A percentile compares a stretch with the other conserved stretches of the same genome.
Evolutionary conservation across 2,797 vertebrate genomes (phyloP).

Genomic region (Morelia viridis): DNA sequence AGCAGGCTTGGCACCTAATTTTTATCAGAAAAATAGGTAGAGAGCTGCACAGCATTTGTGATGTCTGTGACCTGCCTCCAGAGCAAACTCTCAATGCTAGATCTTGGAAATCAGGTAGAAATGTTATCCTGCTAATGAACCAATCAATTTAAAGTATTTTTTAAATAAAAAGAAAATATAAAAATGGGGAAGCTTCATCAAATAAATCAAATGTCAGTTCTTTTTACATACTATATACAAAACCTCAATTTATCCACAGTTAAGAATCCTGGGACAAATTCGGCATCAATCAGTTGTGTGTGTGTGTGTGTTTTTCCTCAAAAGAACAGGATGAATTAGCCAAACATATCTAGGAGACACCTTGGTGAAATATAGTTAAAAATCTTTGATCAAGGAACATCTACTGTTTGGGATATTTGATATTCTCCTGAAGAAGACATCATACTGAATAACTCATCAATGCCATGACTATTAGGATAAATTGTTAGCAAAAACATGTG

Average conservation of each 20-base stretch:
- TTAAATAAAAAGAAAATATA: neutral
- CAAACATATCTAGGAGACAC: slow-evolving; percentile 34
- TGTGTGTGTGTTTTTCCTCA: neutral
- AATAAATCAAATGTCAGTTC: neutral
- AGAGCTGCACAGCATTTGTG: neutral
- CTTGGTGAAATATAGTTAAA: slow-evolving; percentile 45
- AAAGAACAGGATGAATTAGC: slow-evolving; percentile 41
- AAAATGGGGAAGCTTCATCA: neutral
- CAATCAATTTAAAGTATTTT: neutral
- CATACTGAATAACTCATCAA: slow-evolving; percentile 60
- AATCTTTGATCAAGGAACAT: slow-evolving; percentile 48
- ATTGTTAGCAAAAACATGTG: slow-evolving; percentile 50
- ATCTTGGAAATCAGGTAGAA: neutral
- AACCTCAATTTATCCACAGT: neutral
- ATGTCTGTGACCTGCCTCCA: neutral
- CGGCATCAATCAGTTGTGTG: neutral
- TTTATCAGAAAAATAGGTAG: neutral
- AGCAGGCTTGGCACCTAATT: neutral
- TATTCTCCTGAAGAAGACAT: slow-evolving; percentile 53
- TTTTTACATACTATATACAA: neutral
- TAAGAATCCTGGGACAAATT: neutral
- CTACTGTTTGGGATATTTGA: slow-evolving; percentile 40
- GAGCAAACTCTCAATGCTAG: neutral
- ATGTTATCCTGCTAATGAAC: neutral
- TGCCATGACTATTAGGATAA: slow-evolving; percentile 67